Conservation (phyloP, 2,797 vertebrate genomes). For the Scomberomorus guttatus region DNA sequence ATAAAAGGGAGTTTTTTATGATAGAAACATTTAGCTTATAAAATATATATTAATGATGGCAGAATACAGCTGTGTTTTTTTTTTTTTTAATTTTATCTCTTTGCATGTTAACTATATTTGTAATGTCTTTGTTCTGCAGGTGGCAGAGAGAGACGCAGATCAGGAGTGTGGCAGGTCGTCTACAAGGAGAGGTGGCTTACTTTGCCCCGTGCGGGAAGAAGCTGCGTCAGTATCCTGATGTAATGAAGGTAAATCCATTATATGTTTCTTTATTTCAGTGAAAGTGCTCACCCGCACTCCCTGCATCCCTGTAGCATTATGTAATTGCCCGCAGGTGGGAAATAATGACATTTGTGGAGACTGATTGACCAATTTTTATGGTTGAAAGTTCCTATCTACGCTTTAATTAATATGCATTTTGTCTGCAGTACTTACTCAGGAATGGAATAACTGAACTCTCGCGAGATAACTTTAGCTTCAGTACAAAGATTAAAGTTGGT, state of each 20-base stretch:
- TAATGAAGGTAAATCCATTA: conserved; percentile 90
- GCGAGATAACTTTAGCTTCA: conserved; percentile 98
- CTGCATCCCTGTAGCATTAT: conserved; percentile 7
- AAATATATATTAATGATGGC: neutral
- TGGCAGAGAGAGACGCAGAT: conserved; percentile 97
- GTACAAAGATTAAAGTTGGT: conserved; percentile 97
- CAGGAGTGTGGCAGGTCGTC: conserved; percentile 88
- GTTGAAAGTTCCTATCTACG: neutral
- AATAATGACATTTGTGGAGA: neutral
- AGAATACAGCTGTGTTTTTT: neutral
- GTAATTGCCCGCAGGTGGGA: neutral
- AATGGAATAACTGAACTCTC: conserved; percentile 96
- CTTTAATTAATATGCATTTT: conserved; percentile 31
- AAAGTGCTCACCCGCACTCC: conserved; percentile 1
- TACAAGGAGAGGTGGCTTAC: conserved; percentile 95
- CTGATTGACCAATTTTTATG: neutral
- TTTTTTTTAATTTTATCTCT: too few species aligned
- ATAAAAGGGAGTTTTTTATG: too few species aligned
- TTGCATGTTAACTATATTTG: neutral
- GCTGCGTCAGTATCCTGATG: conserved; percentile 94
- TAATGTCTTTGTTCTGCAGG: conserved; percentile 74
- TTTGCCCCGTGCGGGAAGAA: conserved; percentile 97
- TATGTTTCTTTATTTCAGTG: neutral
- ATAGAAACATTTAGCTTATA: neutral
- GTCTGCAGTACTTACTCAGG: conserved; percentile 94